Percentiles rank a stretch among this genome's conserved stretches.
These are phyloP conservation scores for Gymnocypris eckloni DNA, from an alignment of 2,797 vertebrate species.

Conservation along the genomic window DNA sequence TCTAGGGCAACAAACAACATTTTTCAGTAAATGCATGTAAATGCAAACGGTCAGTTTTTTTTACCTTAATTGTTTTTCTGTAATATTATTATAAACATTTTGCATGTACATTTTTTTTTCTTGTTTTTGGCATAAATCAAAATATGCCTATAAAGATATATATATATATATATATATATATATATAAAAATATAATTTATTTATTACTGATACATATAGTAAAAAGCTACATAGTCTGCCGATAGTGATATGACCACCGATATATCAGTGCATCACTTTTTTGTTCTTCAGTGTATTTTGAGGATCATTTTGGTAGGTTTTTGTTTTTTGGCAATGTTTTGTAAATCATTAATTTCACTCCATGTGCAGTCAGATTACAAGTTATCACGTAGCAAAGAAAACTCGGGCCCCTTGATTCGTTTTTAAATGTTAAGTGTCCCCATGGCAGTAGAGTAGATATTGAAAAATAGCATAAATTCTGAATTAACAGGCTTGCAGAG, in stretches of 20 bases:
- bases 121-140: not conserved
- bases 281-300: not conserved
- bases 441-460: slow-evolving; percentile 1
- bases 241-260: not conserved
- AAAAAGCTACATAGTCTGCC: not conserved
- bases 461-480: not conserved
- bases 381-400: not conserved
- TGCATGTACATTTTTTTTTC: not conserved
- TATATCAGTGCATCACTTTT: not conserved
- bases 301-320: not conserved
- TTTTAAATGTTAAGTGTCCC: slow-evolving; percentile 34
- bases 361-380: slow-evolving; percentile 2
- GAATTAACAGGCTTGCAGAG: slow-evolving; percentile 14
- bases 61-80: not conserved
- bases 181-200: not conserved
- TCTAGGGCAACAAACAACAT: not conserved
- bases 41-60: not conserved
- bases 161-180: no score
- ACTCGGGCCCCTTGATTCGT: not conserved
- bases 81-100: not conserved
- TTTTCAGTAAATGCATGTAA: not conserved
- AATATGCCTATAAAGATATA: not conserved
- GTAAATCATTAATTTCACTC: not conserved
- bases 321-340: not conserved
- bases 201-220: not conserved